phyloP scores from a whole-genome alignment of 2,888 invertebrate genomes.

The Chrysolina oricalcia region DNA sequence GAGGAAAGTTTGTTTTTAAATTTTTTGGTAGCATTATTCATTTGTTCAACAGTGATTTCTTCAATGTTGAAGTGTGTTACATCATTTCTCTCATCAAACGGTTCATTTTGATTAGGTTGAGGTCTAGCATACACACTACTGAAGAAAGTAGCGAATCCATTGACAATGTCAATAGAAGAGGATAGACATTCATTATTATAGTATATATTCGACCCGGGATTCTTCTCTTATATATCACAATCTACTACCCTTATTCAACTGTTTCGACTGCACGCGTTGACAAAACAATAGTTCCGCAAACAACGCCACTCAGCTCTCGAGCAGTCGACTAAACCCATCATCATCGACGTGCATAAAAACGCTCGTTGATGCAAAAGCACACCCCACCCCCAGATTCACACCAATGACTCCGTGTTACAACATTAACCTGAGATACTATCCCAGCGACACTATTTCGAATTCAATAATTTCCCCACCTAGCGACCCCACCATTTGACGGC shows the following conservation, averaged over 20 bases:
- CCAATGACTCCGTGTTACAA: slow-evolving; percentile 69
- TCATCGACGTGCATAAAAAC: slow-evolving; percentile 53
- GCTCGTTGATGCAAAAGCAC: slow-evolving; percentile 48
- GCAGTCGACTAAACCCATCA: slow-evolving; percentile 41
- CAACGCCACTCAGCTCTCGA: slow-evolving; percentile 21
- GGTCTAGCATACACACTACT: no score
- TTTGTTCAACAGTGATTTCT: no score
- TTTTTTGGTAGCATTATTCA: no score
- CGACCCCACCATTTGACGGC: slow-evolving; percentile 54
- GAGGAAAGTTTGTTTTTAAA: no score
- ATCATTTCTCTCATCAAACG: no score
- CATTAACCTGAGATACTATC: slow-evolving; percentile 67
- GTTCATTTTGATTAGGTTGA: no score
- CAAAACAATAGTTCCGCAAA: background rate
- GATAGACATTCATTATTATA: no score
- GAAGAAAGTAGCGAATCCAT: no score
- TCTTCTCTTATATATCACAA: no score
- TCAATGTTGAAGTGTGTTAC: no score
- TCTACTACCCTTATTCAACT: background rate
- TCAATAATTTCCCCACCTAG: slow-evolving; percentile 69
- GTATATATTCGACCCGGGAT: no score
- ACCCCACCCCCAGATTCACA: slow-evolving; percentile 65
- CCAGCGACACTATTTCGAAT: slow-evolving; percentile 70
- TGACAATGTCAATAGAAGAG: no score
- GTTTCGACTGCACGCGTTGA: background rate